Conservation (phyloP, 2,113 vertebrate genomes). For the Thunnus thynnus region DNA sequence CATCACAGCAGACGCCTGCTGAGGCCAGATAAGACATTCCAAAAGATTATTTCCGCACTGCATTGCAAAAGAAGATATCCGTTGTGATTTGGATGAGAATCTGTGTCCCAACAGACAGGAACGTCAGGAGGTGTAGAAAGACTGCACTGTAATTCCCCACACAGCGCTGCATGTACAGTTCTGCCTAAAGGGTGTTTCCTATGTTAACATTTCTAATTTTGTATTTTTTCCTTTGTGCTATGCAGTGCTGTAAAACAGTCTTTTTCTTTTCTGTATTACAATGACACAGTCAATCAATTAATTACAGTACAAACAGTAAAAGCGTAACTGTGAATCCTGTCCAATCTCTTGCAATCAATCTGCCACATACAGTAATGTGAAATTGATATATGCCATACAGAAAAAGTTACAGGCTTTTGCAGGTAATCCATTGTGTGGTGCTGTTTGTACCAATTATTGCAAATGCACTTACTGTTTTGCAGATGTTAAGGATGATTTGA, state of each 20-base stretch:
- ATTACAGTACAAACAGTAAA: neutral
- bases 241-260: neutral
- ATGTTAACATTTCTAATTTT: neutral
- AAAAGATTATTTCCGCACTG: slow-evolving; percentile 1
- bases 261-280: neutral
- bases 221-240: too few species aligned
- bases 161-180: neutral
- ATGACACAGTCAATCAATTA: neutral
- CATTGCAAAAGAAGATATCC: neutral
- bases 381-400: too few species aligned
- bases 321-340: too few species aligned
- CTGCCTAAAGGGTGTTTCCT: neutral
- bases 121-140: neutral
- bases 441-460: too few species aligned
- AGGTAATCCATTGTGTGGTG: too few species aligned
- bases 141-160: neutral
- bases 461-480: too few species aligned
- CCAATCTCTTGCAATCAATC: too few species aligned
- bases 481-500: too few species aligned
- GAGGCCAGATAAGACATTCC: too few species aligned
- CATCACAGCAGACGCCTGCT: too few species aligned
- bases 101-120: neutral
- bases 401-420: too few species aligned
- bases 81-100: neutral
- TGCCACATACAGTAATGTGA: too few species aligned